Conservation (phyloP, 2,888 invertebrate species). For the Pyrrhosoma nymphula region DNA sequence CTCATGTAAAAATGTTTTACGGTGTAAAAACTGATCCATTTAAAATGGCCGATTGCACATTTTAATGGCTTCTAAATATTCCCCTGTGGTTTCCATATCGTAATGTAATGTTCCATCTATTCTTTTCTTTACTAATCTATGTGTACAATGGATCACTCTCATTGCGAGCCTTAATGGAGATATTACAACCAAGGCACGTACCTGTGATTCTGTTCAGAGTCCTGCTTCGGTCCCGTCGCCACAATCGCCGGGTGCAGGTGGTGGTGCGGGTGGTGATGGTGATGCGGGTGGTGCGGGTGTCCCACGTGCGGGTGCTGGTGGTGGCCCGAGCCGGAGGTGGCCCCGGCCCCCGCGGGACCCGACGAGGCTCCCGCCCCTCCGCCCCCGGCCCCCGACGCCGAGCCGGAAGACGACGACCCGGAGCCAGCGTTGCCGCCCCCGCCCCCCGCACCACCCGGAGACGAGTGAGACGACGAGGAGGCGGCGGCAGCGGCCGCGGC, state of each 20-base stretch:
- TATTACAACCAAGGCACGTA: constrained; percentile 76
- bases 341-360: constrained; percentile 70
- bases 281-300: constrained; percentile 78
- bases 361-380: constrained; percentile 22
- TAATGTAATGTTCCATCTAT: no score
- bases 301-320: constrained; percentile 73
- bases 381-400: constrained; percentile 7
- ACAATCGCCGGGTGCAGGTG: constrained; percentile 91
- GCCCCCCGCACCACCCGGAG: neutral
- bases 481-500: constrained; percentile 51
- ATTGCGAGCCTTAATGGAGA: no score
- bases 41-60: no score
- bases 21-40: no score
- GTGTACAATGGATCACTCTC: no score
- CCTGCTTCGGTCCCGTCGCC: constrained; percentile 88
- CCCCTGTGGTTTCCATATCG: no score
- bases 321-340: constrained; percentile 84
- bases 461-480: constrained; percentile 41
- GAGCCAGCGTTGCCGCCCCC: neutral
- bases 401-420: neutral
- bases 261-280: constrained; percentile 86
- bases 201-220: constrained; percentile 86
- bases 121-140: no score
- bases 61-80: no score
- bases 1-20: no score